Conservation (phyloP, 2,797 vertebrate species). For the Hyperoplus immaculatus region DNA sequence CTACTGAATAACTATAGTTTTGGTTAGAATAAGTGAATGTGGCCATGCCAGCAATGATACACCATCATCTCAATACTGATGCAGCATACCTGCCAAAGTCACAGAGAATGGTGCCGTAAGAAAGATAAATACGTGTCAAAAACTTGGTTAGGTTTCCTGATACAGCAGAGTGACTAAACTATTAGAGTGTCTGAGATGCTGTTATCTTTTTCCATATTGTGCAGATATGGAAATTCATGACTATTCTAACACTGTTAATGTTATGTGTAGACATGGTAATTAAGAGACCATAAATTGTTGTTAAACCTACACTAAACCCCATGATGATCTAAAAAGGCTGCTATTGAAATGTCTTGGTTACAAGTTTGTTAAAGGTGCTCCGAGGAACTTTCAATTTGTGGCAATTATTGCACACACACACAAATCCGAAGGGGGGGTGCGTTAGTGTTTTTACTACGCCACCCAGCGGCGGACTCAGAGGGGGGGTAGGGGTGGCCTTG, state of each 20-base stretch:
- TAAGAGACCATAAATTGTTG: neutral
- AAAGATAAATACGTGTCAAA: neutral
- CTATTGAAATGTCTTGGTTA: neutral
- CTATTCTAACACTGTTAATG: neutral
- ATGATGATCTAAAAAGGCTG: neutral
- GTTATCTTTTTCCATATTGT: neutral
- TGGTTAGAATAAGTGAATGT: neutral
- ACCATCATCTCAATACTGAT: too few relatives aligned
- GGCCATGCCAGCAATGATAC: too few relatives aligned
- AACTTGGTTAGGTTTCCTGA: neutral
- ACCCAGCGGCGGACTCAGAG: too few relatives aligned
- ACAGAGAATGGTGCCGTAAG: neutral
- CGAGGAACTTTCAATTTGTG: too few relatives aligned
- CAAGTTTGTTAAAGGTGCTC: neutral
- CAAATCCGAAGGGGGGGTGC: too few relatives aligned
- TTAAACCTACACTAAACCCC: neutral
- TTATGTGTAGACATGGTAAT: neutral
- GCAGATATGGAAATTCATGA: too few relatives aligned
- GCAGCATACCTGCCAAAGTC: constrained; percentile 1
- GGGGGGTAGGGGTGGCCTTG: too few relatives aligned
- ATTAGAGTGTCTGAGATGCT: neutral
- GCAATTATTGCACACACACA: too few relatives aligned
- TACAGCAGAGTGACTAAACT: neutral
- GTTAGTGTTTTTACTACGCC: too few relatives aligned
- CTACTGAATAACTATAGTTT: neutral